Evolutionary conservation across 2,113 vertebrate genomes (phyloP), one percentile per base, ranked within the genome.

Genomic region (Zingel zingel): DNA sequence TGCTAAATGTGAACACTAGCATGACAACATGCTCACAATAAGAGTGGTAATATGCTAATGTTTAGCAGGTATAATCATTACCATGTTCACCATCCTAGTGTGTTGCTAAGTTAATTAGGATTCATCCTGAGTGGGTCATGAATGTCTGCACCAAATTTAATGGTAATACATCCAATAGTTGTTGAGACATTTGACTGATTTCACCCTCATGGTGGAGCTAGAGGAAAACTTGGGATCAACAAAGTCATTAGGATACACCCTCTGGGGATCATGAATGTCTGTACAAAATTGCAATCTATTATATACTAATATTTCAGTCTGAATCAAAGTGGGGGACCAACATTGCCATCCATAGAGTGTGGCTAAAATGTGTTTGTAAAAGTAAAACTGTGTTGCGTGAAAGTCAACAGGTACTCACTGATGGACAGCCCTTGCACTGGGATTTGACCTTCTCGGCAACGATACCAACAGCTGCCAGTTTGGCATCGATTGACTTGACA

Each of bases 401-500:
- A 77, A 67, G 33, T 43, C 16, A 50, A 58, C 18, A 45, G 11
- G 9, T 15, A 96, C 98, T 96, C 90, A 99, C 98, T 23, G 95
- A 95, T 65, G 95, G 97, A 79, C 97, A 98, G 13, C 93, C 94
- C 74, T 95, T 97, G 91, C 97, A 98, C 56, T 94, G 15, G 0
- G 89, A 79, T 89, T 95, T 96, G 85, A 94, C 91, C 81, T 94
- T 94, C 76, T 97, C 96, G 3, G 96, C 96, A 70, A 94, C 91
- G 3, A 99, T 90, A 15, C 97, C 91, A 33, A 97, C 23, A 4
- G 96, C 94, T 27, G 92, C 85, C n/a, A 97, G 96, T 80, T 95
- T 96, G 6, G 93, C 91, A 89, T 98, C 97, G 47, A 98, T 67
- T 5, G 93, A 94, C 90, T 97, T 97, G 82, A 99, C 86, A 48